Conservation (phyloP, 2,113 vertebrate genomes). For the Bostrychus sinensis region DNA sequence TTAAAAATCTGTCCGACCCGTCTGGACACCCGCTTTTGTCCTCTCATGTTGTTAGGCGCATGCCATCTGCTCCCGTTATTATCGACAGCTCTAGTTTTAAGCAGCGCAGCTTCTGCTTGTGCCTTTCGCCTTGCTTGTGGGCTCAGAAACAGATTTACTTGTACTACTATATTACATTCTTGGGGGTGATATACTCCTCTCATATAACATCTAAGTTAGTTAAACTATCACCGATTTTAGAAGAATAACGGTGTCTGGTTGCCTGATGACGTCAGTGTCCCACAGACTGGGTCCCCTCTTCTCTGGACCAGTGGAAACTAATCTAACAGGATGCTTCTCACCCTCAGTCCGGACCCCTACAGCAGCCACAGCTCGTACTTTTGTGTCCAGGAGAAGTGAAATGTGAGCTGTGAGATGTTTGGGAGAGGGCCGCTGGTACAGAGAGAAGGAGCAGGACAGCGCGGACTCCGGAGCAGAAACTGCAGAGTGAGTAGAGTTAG, state of each 20-base stretch:
- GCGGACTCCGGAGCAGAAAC: constrained; percentile 75
- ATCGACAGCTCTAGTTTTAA: constrained; percentile 50
- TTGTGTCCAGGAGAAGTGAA: not conserved
- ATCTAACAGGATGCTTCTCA: constrained; percentile 39
- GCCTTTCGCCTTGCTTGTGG: constrained; percentile 43
- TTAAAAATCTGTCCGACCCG: constrained; percentile 55
- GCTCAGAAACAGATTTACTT: not conserved
- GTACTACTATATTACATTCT: too few relatives aligned
- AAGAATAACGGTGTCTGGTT: constrained; percentile 31
- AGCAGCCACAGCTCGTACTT: not conserved
- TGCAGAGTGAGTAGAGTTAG: constrained; percentile 74
- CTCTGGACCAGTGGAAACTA: constrained; percentile 16
- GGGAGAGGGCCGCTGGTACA: constrained; percentile 27
- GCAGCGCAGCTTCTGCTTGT: constrained; percentile 19
- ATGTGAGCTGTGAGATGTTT: constrained; percentile 50
- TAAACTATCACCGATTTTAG: not conserved
- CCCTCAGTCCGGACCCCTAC: not conserved
- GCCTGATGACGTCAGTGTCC: constrained; percentile 69
- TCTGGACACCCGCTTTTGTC: constrained; percentile 70
- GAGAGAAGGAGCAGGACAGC: constrained; percentile 58
- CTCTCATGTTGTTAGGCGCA: constrained; percentile 31
- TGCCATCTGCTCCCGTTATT: constrained; percentile 75
- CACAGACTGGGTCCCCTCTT: constrained; percentile 15
- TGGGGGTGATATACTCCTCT: not conserved
- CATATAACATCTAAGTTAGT: not conserved